Conservation (phyloP, 2,113 vertebrate genomes). For the Trogon melanurus region DNA sequence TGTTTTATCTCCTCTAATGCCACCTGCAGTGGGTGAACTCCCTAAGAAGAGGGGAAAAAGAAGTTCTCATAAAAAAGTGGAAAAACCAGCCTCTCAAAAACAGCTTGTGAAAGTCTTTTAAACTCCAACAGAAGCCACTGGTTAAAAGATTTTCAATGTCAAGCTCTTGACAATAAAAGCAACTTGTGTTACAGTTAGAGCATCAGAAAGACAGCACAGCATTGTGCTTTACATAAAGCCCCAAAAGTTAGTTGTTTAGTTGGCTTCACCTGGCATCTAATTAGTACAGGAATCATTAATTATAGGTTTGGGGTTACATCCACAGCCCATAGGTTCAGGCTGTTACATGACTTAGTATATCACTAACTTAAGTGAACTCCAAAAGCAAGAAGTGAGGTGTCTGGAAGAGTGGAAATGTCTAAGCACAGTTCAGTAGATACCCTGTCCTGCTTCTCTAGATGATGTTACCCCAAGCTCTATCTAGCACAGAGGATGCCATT, state of each 20-base stretch:
- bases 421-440: neutral
- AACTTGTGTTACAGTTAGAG: neutral
- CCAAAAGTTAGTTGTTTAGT: neutral
- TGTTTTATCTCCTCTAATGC: slow-evolving; percentile 61
- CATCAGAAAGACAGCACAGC: neutral
- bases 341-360: accelerated
- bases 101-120: neutral
- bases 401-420: neutral
- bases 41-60: slow-evolving; percentile 38
- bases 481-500: neutral
- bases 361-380: neutral
- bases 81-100: neutral
- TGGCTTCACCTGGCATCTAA: neutral
- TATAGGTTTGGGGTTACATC: neutral
- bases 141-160: neutral
- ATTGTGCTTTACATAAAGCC: neutral
- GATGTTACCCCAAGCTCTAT: neutral
- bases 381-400: neutral
- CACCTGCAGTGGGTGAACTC: slow-evolving; percentile 13
- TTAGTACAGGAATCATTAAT: neutral
- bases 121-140: neutral
- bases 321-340: neutral
- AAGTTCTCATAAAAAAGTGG: neutral
- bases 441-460: neutral
- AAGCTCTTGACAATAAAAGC: neutral